These are phyloP conservation scores for Platichthys flesus DNA, from an alignment of 2,113 vertebrate genomes.

Conservation along the genomic window DNA sequence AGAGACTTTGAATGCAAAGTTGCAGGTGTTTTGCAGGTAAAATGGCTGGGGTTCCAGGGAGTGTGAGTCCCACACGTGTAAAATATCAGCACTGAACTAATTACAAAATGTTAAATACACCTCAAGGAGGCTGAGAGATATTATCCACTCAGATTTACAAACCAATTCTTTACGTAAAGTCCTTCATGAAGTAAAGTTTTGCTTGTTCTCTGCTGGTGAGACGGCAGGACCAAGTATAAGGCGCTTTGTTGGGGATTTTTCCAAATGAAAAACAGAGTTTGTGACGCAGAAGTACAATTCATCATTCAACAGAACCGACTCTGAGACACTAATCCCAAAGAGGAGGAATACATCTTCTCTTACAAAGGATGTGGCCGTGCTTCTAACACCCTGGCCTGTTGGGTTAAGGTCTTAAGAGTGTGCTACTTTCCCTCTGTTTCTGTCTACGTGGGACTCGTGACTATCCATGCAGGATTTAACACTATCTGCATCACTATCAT, in stretches of 20 bases:
- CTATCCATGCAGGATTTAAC: conserved; percentile 47
- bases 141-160: conserved; percentile 28
- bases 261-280: conserved; percentile 22
- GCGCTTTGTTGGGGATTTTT: conserved; percentile 67
- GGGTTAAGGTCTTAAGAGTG: conserved; percentile 13
- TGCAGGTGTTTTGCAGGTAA: conserved; percentile 47
- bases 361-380: conserved; percentile 10
- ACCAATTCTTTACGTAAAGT: conserved; percentile 41
- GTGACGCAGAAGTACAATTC: conserved; percentile 8
- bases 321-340: conserved; percentile 22
- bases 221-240: conserved; percentile 63
- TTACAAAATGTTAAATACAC: conserved; percentile 47
- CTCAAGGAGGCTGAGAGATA: conserved; percentile 24
- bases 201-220: conserved; percentile 62
- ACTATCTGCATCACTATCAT: conserved; percentile 43
- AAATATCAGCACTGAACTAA: conserved; percentile 41
- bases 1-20: conserved; percentile 57
- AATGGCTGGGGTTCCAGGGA: conserved; percentile 34
- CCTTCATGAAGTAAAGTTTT: conserved; percentile 39
- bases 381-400: conserved; percentile 22
- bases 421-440: conserved; percentile 75
- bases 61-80: conserved; percentile 5
- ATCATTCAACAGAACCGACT: conserved; percentile 8
- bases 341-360: conserved; percentile 42
- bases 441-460: conserved; percentile 35